These are phyloP conservation scores for Enoplosus armatus DNA, from an alignment of 2,797 vertebrate genomes.

Conservation along the genomic window DNA sequence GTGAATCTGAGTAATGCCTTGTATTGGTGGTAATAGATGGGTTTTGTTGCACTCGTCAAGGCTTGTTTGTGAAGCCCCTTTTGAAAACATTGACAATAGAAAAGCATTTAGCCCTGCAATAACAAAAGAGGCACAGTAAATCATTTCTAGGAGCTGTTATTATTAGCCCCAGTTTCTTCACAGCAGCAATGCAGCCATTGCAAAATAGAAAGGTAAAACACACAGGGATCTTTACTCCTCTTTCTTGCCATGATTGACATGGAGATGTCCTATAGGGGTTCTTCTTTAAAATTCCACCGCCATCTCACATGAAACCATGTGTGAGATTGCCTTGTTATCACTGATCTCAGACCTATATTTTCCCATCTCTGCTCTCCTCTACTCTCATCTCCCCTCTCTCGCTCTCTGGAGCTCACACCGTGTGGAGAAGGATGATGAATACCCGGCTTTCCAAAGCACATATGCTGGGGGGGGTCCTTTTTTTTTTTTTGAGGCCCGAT, in stretches of 20 bases:
- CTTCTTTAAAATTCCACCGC: slow-evolving; percentile 77
- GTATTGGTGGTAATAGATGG: slow-evolving; percentile 85
- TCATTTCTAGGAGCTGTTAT: slow-evolving; percentile 78
- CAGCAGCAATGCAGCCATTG: slow-evolving; percentile 40
- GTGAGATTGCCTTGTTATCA: slow-evolving; percentile 86
- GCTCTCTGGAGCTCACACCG: slow-evolving; percentile 67
- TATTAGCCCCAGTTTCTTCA: slow-evolving; percentile 72
- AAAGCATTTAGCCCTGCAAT: slow-evolving; percentile 79
- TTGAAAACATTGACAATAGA: slow-evolving; percentile 83
- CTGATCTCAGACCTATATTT: slow-evolving; percentile 81
- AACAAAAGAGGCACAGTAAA: slow-evolving; percentile 78
- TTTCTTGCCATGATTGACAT: slow-evolving; percentile 76
- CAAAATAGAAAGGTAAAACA: slow-evolving; percentile 68
- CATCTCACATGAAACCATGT: slow-evolving; percentile 82
- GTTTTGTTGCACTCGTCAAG: slow-evolving; percentile 85
- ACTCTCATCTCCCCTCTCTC: slow-evolving; percentile 59
- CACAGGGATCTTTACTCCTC: slow-evolving; percentile 64
- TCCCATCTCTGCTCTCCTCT: slow-evolving; percentile 71
- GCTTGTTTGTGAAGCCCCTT: slow-evolving; percentile 81
- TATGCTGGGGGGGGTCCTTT: slow-evolving; percentile 61
- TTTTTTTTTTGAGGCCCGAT: slow-evolving; percentile 37
- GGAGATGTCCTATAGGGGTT: slow-evolving; percentile 75
- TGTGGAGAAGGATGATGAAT: slow-evolving; percentile 80
- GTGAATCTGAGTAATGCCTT: slow-evolving; percentile 84
- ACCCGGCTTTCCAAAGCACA: slow-evolving; percentile 68